Evolutionary conservation across 2,888 invertebrate species (phyloP).

Genomic region (Apamea anceps): DNA sequence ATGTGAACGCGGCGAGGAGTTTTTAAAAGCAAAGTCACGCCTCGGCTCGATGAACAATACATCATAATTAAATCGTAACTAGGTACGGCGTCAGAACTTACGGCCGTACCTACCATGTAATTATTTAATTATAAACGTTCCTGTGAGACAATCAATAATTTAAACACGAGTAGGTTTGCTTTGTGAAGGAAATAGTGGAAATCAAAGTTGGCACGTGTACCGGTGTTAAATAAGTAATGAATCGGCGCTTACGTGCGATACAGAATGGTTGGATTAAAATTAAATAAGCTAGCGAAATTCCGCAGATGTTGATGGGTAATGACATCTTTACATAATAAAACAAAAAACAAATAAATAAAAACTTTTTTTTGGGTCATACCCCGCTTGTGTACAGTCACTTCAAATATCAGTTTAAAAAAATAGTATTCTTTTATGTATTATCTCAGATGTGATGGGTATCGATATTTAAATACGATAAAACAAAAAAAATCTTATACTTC

Average conservation of each 20-base stretch:
- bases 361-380: not conserved
- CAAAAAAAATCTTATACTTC: not conserved
- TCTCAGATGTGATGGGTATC: not conserved
- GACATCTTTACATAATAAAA: not conserved
- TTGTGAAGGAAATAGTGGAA: slow-evolving; percentile 63
- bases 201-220: slow-evolving; percentile 69
- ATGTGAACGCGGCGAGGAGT: slow-evolving; percentile 78
- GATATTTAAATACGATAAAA: not conserved
- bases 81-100: slow-evolving; percentile 75
- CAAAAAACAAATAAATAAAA: too few species aligned
- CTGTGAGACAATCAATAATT: slow-evolving; percentile 77
- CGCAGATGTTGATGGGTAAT: not conserved
- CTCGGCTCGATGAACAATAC: slow-evolving; percentile 84
- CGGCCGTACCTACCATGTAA: slow-evolving; percentile 78
- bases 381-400: not conserved
- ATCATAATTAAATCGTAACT: slow-evolving; percentile 86
- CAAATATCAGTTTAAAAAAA: too few species aligned
- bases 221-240: slow-evolving; percentile 75
- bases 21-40: slow-evolving; percentile 86
- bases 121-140: slow-evolving; percentile 83
- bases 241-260: slow-evolving; percentile 68
- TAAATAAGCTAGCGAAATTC: not conserved
- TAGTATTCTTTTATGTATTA: not conserved
- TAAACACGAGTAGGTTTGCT: slow-evolving; percentile 65
- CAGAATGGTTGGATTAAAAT: slow-evolving; percentile 74